Evolutionary conservation across 2,797 vertebrate genomes (phyloP), one percentile per base, ranked within the genome.

Genomic region (Scleropages formosus): DNA sequence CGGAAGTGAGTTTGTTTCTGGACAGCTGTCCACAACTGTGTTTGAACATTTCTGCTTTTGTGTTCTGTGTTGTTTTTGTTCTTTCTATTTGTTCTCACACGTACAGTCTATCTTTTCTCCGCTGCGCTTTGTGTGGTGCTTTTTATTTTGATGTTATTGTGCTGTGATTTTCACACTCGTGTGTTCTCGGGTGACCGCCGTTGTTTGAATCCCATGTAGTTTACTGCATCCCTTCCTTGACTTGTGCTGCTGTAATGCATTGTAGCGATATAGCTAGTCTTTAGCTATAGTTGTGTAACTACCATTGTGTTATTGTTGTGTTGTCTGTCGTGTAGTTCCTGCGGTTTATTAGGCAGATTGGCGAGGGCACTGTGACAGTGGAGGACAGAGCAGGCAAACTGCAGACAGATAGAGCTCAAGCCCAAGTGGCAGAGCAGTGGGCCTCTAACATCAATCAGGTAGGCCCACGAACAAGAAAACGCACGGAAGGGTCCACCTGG

Each of bases 271-370:
- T 77, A 67, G 59, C 60, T 31, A 64, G 68, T 27, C 78, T 1
- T 77, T 76, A 79, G 76, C 72, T 49, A 58, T 79, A 77, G 83
- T 71, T 47, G 77, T 85, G 85, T 88, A 82, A 89, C 84, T 80
- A 73, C 79, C 79, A 71, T 85, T 82, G 81, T 88, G 77, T 81
- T 84, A 75, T 88, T 75, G 77, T 86, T 85, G 84, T 79, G 76
- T 84, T 81, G 71, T 88, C n/a, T 86, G 85, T 88, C 90, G 89
- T 93, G 87, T 96, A 98, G 96, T 98, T 98, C 95, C 93, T 99
- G 95, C 96, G 93, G 88, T 99, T 99, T 95, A 93, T 99, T 93
- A 96, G 93, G 93, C 96, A 98, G 93, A 97, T 99, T 95, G 96
- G 98, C 91, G 96, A 99, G 93, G 96, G 98, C 87, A 96, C 93